Base-by-base conservation (phyloP, 2,113 vertebrate genomes). In the Perca flavescens region DNA sequence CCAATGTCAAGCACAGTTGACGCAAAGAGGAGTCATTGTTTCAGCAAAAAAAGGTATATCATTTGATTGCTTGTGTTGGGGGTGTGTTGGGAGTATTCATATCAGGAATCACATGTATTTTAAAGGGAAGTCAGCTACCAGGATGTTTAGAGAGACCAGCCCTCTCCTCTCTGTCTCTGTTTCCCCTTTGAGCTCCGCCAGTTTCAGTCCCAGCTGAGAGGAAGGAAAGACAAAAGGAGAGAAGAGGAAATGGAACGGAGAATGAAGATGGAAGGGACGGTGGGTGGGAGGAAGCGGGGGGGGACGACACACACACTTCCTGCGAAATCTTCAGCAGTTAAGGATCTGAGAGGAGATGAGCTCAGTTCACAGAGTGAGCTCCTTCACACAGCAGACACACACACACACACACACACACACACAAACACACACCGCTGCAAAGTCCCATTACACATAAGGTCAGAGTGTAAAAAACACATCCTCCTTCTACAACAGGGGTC, bases 141-240 rank as follows among this genome's bases (percentile, higher is more conserved):
- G 83, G 86, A 89, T 92, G 80, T 85, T 87, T 68, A 70, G 56
- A 64, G 46, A 79, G 53, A 56, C 78, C 72, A 21, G 21, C 61
- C 54, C 46, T 62, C 67, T 54, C 53, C 40, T 62, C 47, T 69
- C 36, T 46, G 19, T 72, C 58, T 80, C 47, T 15, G 17, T 12
- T 63, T 65, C 70, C 52, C 40, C 50, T 88, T 90, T 86, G 67
- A 88, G 83, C 82, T 65, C 28, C 0, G 3, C 15, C 21, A 22
- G 79, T 61, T 22, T 85, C 54, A 15, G 50, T 43, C 54, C 70
- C 80, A 82, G 85, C 78, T 88, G 75, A 70, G 82, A 79, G 61
- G 77, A 62, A 82, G 67, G 62, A 79, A 82, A 80, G 50, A 67
- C 13, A 40, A 72, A 57, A 60, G 43, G 31, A 66, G 54, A 58